Evolutionary conservation across 2,113 vertebrate species (phyloP).

Genomic region (Rhombomys opimus): DNA sequence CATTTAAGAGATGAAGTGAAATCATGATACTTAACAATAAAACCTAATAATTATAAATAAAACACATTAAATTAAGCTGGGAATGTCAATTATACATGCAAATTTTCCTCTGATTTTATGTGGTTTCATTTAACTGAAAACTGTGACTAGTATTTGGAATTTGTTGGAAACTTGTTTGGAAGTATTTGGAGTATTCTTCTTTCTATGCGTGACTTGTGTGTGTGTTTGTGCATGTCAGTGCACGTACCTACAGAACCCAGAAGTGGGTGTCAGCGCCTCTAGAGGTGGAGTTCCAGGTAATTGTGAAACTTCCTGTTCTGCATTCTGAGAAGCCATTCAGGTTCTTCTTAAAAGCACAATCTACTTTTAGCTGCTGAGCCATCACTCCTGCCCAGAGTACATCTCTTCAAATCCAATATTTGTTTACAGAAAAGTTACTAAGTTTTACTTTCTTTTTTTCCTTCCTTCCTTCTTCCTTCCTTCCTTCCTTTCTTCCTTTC

Average conservation of each 20-base stretch:
- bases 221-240: no score
- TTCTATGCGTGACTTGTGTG: not conserved
- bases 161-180: not conserved
- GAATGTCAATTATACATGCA: not conserved
- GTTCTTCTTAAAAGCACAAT: not conserved
- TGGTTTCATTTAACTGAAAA: not conserved
- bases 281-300: not conserved
- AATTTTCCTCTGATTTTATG: not conserved
- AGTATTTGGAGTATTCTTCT: not conserved
- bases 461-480: not conserved
- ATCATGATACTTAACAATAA: not conserved
- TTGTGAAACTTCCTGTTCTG: not conserved
- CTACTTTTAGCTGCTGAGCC: not conserved
- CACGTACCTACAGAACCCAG: not conserved
- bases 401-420: not conserved
- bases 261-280: not conserved
- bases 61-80: not conserved
- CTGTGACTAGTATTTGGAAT: not conserved
- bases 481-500: not conserved
- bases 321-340: not conserved
- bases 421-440: not conserved
- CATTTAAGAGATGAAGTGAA: not conserved
- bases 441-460: not conserved
- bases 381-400: not conserved
- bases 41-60: not conserved